Base-by-base conservation (phyloP, 2,797 vertebrate species). In the Notoglanidium macrostoma region DNA sequence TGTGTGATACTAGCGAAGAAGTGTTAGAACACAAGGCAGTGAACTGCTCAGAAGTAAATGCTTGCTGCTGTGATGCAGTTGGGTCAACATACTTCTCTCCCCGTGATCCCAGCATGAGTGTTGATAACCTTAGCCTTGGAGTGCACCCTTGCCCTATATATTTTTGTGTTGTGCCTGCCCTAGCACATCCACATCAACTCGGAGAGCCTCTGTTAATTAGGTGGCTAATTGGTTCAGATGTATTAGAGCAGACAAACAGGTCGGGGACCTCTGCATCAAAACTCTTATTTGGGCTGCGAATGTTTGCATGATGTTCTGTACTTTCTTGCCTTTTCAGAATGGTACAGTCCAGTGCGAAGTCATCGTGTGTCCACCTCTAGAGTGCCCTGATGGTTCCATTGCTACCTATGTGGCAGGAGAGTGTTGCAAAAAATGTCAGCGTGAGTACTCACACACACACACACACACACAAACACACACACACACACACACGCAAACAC, bases 391-490 rank as follows among this genome's bases (percentile, higher is more conserved):
- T 44, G 97, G 96, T 90, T 97, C 95, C 1, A 95, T 94, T 68
- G 95, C 95, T 87, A 92, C 96, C 0, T 99, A 98, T 40, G 94
- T 98, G 92, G 96, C 97, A 91, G 97, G 95, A 87, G 96, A 96
- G 92, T 99, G 98, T 95, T 99, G 98, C 94, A 98, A 98, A 92
- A 97, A 98, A 93, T 99, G 98, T 92, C 97, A 97, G 90, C 91
- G 98, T 99, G 94, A 98, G 98, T 96, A 92, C 72, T 26, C 79
- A 15, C 80, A 79, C 46, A 83, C 55, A 87, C 82, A 86, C 54
- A 78, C 79, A 83, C 29, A 82, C 55, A 86, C 77, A 85, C 54
- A 74, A 70, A 84, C 40, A 83, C 55, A 87, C 74, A 86, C 44
- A 14, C 44, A 14, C 74, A 29, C 83, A 82, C 63, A 82, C 46